Evolutionary conservation across 2,888 invertebrate species (phyloP).

Genomic region (Chalcis sispes): DNA sequence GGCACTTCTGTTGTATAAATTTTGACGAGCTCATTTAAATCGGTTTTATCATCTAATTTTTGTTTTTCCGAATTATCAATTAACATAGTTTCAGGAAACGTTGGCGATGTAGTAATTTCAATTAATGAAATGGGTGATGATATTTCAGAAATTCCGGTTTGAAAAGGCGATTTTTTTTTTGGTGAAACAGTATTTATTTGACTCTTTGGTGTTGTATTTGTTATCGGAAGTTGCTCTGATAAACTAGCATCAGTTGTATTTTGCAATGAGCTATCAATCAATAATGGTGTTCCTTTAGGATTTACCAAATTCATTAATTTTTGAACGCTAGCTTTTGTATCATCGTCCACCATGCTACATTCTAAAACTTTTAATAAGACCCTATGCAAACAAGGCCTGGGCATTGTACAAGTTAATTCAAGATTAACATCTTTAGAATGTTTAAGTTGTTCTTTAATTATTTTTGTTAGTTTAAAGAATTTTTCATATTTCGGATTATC

Average conservation of each 20-base stretch:
- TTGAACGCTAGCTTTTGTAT: not conserved
- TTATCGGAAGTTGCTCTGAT: too few relatives aligned
- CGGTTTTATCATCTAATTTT: too few relatives aligned
- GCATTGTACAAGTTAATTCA: slow-evolving; percentile 60
- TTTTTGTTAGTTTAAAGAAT: not conserved
- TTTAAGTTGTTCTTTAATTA: slow-evolving; percentile 33
- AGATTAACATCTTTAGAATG: slow-evolving; percentile 56
- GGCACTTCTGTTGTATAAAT: too few relatives aligned
- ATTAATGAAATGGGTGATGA: too few relatives aligned
- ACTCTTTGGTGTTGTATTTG: too few relatives aligned
- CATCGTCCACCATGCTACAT: slow-evolving; percentile 3
- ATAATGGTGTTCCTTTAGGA: slow-evolving; percentile 6
- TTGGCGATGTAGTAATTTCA: too few relatives aligned
- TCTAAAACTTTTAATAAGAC: slow-evolving; percentile 56
- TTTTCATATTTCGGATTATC: too few relatives aligned
- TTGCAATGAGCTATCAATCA: not conserved
- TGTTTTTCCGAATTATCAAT: too few relatives aligned
- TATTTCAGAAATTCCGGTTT: not conserved
- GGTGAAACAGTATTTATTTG: too few relatives aligned
- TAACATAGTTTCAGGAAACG: too few relatives aligned
- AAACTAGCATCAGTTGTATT: too few relatives aligned
- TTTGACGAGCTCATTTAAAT: too few relatives aligned
- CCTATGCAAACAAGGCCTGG: slow-evolving; percentile 59
- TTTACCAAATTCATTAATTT: slow-evolving; percentile 6
- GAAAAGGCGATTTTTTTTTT: not conserved